Percentiles rank a stretch among this genome's conserved stretches.
phyloP scores from a whole-genome alignment of 2,888 invertebrate genomes.

The Syrphus vitripennis region DNA sequence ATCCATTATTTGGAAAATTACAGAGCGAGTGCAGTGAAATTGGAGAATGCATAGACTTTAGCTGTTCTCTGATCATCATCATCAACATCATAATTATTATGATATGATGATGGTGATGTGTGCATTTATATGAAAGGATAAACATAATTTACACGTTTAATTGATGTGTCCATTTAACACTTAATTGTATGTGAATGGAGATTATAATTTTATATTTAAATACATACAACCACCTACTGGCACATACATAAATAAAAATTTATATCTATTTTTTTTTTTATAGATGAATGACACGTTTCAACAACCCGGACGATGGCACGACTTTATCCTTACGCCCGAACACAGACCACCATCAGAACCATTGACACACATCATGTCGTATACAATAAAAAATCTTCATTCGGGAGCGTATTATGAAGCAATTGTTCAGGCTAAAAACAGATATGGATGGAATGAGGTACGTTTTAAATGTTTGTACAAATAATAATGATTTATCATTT shows the following conservation, averaged over 20 bases:
- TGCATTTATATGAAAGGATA: not conserved
- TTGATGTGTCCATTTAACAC: constrained; percentile 32
- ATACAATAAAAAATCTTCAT: constrained; percentile 85
- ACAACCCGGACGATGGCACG: constrained; percentile 87
- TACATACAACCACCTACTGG: too few species aligned
- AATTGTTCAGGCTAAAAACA: constrained; percentile 88
- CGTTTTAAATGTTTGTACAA: constrained; percentile 46
- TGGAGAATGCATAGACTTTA: not conserved
- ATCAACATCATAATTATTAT: not conserved
- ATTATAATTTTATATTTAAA: constrained; percentile 14
- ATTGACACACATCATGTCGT: constrained; percentile 84
- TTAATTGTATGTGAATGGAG: constrained; percentile 26
- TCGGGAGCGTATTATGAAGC: constrained; percentile 88
- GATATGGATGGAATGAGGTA: constrained; percentile 89
- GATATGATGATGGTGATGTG: not conserved
- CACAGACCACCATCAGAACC: constrained; percentile 81
- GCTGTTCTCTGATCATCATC: not conserved
- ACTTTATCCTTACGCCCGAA: constrained; percentile 81
- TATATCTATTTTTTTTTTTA: constrained; percentile 68
- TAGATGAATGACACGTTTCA: constrained; percentile 89
- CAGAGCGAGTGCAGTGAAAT: not conserved
- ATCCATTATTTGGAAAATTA: constrained; percentile 44
- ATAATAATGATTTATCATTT: constrained; percentile 23
- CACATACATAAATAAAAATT: too few species aligned
- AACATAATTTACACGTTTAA: constrained; percentile 29